phyloP scores from a whole-genome alignment of 1,140 invertebrate species.

The Bombus breviceps region DNA sequence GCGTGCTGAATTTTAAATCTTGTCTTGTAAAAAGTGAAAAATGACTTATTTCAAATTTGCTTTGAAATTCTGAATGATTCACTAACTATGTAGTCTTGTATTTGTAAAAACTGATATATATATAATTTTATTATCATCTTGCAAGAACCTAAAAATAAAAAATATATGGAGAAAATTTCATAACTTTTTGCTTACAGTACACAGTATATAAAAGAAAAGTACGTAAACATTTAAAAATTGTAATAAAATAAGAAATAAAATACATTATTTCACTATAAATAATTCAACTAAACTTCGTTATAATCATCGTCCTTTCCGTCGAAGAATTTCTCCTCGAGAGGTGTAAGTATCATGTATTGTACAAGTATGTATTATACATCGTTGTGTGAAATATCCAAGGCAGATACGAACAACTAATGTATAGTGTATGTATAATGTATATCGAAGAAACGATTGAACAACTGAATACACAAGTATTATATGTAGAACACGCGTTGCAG shows the following conservation, averaged over 20 bases:
- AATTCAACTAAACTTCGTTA: neutral
- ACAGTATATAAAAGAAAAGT: too few relatives aligned
- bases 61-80: too few relatives aligned
- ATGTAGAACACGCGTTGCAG: slow-evolving; percentile 52
- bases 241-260: neutral
- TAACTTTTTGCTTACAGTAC: too few relatives aligned
- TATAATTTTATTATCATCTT: neutral
- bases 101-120: too few relatives aligned
- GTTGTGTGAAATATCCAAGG: neutral
- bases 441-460: slow-evolving; percentile 32
- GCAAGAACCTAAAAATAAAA: neutral
- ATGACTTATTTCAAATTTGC: too few relatives aligned
- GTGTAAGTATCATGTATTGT: neutral
- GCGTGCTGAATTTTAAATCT: too few relatives aligned
- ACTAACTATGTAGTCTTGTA: too few relatives aligned
- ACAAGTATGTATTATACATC: neutral
- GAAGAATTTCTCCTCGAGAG: neutral
- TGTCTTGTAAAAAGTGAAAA: too few relatives aligned
- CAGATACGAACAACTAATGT: neutral
- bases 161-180: neutral
- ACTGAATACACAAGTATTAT: slow-evolving; percentile 48
- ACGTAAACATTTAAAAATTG: neutral
- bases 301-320: too few relatives aligned
- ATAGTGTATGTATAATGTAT: neutral
- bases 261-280: neutral